A percentile compares a stretch with the other conserved stretches of the same genome.
phyloP scores from a whole-genome alignment of 2,888 invertebrate genomes.

The Dicyrtomina minuta region DNA sequence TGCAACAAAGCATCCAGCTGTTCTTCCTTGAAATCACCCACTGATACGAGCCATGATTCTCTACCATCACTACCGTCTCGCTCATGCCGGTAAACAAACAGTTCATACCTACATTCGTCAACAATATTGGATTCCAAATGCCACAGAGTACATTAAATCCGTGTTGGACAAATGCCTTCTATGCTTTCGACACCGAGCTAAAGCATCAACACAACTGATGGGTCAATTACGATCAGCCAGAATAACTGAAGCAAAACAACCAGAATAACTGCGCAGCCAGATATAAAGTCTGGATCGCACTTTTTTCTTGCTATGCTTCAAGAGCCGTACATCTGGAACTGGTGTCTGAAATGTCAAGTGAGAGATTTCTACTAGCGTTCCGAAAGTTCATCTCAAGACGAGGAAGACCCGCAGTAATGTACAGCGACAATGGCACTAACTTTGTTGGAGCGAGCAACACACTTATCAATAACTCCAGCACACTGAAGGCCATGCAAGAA shows the following conservation, averaged over 20 bases:
- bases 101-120: background rate
- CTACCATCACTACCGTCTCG: no score
- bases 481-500: background rate
- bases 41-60: background rate
- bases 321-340: constrained; percentile 39
- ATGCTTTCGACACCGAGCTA: no score
- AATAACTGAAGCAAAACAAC: no score
- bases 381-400: constrained; percentile 36
- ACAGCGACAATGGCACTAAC: constrained; percentile 43
- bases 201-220: no score
- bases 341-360: constrained; percentile 27
- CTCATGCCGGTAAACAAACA: background rate
- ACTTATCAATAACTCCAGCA: background rate
- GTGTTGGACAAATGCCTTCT: no score
- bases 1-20: no score
- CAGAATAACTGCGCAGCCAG: background rate
- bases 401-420: constrained; percentile 36
- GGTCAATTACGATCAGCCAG: no score
- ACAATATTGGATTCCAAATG: constrained; percentile 1
- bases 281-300: constrained; percentile 26
- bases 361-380: constrained; percentile 39
- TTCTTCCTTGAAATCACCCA: no score
- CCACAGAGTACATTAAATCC: no score
- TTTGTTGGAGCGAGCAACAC: constrained; percentile 37
- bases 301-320: constrained; percentile 40